A percentile compares a stretch with the other conserved stretches of the same genome.
Evolutionary conservation across 1,140 invertebrate species (phyloP).

Genomic region (Anoplolepis gracilipes): DNA sequence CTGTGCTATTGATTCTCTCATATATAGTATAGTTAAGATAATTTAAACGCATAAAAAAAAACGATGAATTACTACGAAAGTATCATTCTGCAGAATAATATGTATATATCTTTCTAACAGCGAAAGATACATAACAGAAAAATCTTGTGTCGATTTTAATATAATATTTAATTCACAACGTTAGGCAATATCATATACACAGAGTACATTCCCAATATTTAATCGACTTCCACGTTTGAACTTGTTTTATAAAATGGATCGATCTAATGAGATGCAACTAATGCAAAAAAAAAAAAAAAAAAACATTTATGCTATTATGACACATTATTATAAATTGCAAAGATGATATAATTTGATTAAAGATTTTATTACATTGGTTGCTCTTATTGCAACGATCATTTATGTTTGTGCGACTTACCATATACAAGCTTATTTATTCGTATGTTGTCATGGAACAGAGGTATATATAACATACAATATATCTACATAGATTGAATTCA

Average conservation of each 20-base stretch:
- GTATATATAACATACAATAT: constrained; percentile 69
- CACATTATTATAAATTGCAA: constrained; percentile 1
- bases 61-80: constrained; percentile 41
- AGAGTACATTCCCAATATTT: constrained; percentile 69
- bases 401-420: constrained; percentile 34
- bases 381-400: constrained; percentile 30
- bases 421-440: constrained; percentile 31
- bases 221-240: constrained; percentile 60
- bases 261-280: constrained; percentile 38
- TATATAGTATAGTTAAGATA: neutral
- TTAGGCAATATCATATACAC: constrained; percentile 28
- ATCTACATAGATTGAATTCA: constrained; percentile 52
- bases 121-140: constrained; percentile 41
- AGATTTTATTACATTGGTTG: constrained; percentile 23
- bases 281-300: neutral
- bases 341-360: neutral
- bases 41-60: neutral
- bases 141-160: constrained; percentile 43
- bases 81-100: constrained; percentile 52
- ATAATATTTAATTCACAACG: constrained; percentile 59
- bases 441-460: constrained; percentile 53
- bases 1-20: neutral
- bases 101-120: constrained; percentile 28
- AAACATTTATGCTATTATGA: constrained; percentile 20
- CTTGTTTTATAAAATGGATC: constrained; percentile 43